A percentile compares a stretch with the other conserved stretches of the same genome.
Conservation (phyloP, 2,113 vertebrate genomes). For the Puffinus mauretanicus region DNA sequence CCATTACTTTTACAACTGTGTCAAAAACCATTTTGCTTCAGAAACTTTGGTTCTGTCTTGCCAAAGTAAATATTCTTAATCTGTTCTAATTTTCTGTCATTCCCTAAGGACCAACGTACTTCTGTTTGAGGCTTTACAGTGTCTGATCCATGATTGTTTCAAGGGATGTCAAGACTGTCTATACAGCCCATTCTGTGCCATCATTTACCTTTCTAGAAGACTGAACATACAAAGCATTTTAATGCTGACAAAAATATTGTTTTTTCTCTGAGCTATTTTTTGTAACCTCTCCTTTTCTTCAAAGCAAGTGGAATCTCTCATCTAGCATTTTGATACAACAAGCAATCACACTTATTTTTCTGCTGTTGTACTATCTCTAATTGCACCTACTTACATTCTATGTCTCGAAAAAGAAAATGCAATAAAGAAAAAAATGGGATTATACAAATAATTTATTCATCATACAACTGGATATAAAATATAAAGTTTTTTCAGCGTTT, state of each 20-base stretch:
- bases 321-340: not conserved
- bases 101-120: not conserved
- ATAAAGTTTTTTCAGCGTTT: not conserved
- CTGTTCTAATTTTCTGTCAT: conserved; percentile 4
- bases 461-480: not conserved
- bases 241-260: not conserved
- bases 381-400: not conserved
- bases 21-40: not conserved
- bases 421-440: not conserved
- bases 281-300: not conserved
- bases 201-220: not conserved
- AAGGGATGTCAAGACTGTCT: not conserved
- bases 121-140: not conserved
- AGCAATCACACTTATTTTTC: not conserved
- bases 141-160: not conserved
- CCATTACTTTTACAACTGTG: not conserved
- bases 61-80: conserved; percentile 15
- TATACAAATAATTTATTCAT: not conserved
- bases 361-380: not conserved
- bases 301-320: not conserved
- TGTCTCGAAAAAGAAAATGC: not conserved
- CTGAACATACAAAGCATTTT: not conserved
- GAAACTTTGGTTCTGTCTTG: conserved; percentile 14
- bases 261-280: not conserved
- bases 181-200: not conserved